Evolutionary conservation across 2,888 invertebrate genomes (phyloP), one percentile per base, ranked within the genome.

Genomic region (Agrochola litura): DNA sequence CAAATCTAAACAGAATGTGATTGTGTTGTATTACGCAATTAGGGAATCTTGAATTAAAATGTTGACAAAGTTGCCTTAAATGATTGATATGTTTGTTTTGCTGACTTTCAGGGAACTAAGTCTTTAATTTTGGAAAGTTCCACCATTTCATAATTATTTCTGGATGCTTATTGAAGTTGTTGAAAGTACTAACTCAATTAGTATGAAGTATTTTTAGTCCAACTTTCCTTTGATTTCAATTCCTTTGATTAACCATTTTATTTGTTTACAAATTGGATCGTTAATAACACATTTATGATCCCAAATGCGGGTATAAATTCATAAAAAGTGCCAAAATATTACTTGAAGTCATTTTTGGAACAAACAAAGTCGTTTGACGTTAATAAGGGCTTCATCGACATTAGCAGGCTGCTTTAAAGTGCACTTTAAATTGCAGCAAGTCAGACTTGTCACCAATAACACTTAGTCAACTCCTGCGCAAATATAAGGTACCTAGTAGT

Each of bases 121-220:
- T 52, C 52, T 19, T 19, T 77, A 25, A 76, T 77, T 46, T 54
- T 10, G 16, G n/a, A n/a, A 72, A 41, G 49, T 46, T 30, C 4
- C 54, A 49, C 16, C 19, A 43, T 52, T 58, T 54, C 25, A 30
- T 49, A 52, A 52, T 8, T 52, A 43, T 52, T 61, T 69, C 66
- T 43, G 30, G 30, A 66, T 61, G 41, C 41, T 61, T 5, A 41
- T 79, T 79, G 60, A 81, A 63, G 41, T 67, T 41, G 30, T 67
- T 41, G n/a, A 56, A 60, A 58, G 30, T 65, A 37, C 10, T 46
- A 37, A 77, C 10, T 58, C 54, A 83, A 83, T 81, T 77, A 83
- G 58, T n/a, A 19, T n/a, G 2, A 71, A 54, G 10, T 49, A 70
- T 77, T 60, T 61, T 37, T 16, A 22, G 1, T 22, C 1, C 1